These are phyloP conservation scores for Megaceryle maxima DNA, from an alignment of 2,113 vertebrate genomes.

Conservation along the genomic window DNA sequence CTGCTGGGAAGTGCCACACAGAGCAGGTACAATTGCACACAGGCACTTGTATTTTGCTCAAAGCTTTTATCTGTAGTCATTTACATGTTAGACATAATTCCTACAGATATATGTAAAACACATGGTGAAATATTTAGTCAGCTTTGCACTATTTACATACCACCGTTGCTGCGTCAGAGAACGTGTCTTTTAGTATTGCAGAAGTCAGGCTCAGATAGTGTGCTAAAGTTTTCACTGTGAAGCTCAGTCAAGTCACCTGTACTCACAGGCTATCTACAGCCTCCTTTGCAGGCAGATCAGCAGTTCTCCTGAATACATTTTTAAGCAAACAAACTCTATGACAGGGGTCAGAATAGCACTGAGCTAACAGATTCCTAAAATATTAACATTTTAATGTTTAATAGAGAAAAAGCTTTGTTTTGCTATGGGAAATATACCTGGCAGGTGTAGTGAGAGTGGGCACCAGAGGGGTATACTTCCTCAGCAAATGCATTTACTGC, in stretches of 20 bases:
- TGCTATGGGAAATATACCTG: background rate
- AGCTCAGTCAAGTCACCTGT: background rate
- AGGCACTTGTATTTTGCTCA: background rate
- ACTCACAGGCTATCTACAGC: rapidly evolving
- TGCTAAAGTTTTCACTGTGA: background rate
- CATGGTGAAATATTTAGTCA: background rate
- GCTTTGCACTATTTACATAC: background rate
- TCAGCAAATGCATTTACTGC: background rate
- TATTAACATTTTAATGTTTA: background rate
- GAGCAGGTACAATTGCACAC: background rate
- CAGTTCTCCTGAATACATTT: background rate
- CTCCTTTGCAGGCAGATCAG: background rate
- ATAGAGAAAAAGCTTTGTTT: background rate
- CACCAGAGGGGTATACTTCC: background rate
- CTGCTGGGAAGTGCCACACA: background rate
- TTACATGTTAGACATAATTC: background rate
- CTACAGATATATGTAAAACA: background rate
- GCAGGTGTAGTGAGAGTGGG: background rate
- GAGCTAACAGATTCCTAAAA: background rate
- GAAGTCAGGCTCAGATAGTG: background rate
- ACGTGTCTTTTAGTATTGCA: background rate
- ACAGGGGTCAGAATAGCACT: background rate
- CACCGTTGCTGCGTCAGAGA: background rate
- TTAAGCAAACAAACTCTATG: background rate
- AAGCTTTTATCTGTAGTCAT: background rate